Evolutionary conservation across 2,113 vertebrate species (phyloP), one percentile per base, ranked within the genome.

Genomic region (Corydoras maculifer): DNA sequence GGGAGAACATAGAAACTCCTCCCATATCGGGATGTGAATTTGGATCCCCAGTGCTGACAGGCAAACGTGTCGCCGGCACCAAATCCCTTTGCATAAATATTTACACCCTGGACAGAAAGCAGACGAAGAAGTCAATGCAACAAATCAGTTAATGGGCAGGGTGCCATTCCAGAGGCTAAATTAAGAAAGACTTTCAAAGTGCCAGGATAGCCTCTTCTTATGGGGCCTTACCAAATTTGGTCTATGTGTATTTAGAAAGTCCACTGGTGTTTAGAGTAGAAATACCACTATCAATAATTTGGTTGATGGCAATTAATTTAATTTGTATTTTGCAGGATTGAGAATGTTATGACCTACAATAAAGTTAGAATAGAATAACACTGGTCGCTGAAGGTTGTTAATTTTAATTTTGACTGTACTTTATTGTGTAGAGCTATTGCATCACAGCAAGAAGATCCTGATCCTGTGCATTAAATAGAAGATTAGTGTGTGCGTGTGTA

Each of bases 21-120:
- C 58, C 58, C 11, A 31, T 1, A 9, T 60, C 18, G 30, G 11
- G 58, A 60, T 30, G 31, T 8, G 29, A 31, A 58, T 8, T 4
- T 58, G 57, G 25, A 4, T 25, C 3, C 14, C 18, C 25, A 25
- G 57, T 18, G 9, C 57, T 60, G 11, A 30, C 25, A 60, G 29
- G 10, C 11, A 31, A 29, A n/a, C 14, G 29, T 11, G 58, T 9
- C 11, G 29, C 8, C 25, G 8, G 57, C 48, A 11, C 8, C 1
- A 31, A 9, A 57, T 48, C 11, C 48, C 64, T 72, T 75, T 35
- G 51, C 53, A 75, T 70, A 75, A 70, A 75, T 65, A 65, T 76
- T 71, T 71, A 70, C 15, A 30, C 55, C 9, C 48, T 11, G 15
- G 60, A 76, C 58, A 76, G 53, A 66, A 62, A 67, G 49, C 63